Evolutionary conservation across 2,888 invertebrate genomes (phyloP).

Genomic region (Synanthedon tipuliformis): DNA sequence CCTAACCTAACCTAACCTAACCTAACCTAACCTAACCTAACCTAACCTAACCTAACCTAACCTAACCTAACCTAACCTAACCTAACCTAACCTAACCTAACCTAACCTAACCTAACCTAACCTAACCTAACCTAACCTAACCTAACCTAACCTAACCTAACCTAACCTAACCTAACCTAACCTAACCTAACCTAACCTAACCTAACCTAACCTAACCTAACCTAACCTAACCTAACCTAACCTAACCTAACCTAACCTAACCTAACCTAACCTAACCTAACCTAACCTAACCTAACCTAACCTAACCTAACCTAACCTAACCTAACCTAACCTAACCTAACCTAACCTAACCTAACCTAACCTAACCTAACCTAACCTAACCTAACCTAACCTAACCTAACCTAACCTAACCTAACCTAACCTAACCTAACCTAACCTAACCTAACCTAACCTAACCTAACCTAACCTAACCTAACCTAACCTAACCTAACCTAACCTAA

Average conservation of each 20-base stretch:
- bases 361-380: constrained; percentile 10
- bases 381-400: constrained; percentile 9
- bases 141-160: constrained; percentile 2
- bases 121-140: constrained; percentile 2
- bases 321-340: constrained; percentile 9
- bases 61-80: constrained; percentile 3
- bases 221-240: constrained; percentile 3
- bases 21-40: constrained; percentile 3
- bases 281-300: constrained; percentile 6
- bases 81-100: constrained; percentile 3
- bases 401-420: constrained; percentile 10
- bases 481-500: background rate
- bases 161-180: constrained; percentile 2
- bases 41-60: constrained; percentile 3
- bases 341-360: constrained; percentile 9
- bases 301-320: constrained; percentile 7
- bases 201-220: constrained; percentile 2
- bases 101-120: constrained; percentile 3
- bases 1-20: constrained; percentile 3
- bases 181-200: constrained; percentile 3
- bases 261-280: constrained; percentile 1
- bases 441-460: background rate
- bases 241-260: constrained; percentile 2
- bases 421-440: constrained; percentile 3
- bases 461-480: background rate